A percentile compares a stretch with the other conserved stretches of the same genome.
phyloP scores from a whole-genome alignment of 2,113 vertebrate genomes.

The Psephotus haematonotus region DNA sequence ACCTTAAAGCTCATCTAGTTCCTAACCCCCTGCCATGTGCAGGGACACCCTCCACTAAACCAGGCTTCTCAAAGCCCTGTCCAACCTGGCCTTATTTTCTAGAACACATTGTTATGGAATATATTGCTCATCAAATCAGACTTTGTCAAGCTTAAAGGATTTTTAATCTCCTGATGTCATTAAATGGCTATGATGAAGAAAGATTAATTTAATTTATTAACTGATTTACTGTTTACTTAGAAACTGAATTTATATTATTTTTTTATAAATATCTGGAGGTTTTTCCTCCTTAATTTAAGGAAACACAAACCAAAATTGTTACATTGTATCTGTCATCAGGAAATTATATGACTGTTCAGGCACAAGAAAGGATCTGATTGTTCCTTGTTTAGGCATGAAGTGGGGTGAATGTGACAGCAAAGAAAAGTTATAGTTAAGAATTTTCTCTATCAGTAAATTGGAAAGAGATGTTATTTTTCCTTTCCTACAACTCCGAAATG shows the following conservation, averaged over 20 bases:
- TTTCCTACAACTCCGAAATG: not conserved
- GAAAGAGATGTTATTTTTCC: not conserved
- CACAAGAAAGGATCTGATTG: not conserved
- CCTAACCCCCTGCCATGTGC: not conserved
- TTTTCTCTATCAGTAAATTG: not conserved
- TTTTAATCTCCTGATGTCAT: not conserved
- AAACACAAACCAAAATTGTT: not conserved
- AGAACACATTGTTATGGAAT: not conserved
- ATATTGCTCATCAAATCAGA: not conserved
- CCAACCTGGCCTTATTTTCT: not conserved
- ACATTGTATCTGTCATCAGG: not conserved
- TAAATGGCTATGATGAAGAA: not conserved
- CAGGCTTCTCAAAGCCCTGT: not conserved
- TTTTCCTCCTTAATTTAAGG: not conserved
- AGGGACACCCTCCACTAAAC: not conserved
- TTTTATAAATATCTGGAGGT: not conserved
- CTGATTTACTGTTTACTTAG: not conserved
- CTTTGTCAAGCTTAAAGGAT: not conserved
- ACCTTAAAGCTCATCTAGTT: not conserved
- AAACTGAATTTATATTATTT: not conserved
- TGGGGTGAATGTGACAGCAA: accelerated
- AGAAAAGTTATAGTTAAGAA: not conserved
- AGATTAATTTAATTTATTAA: not conserved
- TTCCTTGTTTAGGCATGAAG: not conserved
- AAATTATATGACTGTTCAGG: not conserved